A percentile compares a stretch with the other conserved stretches of the same genome.
Conservation (phyloP, 2,113 vertebrate species). For the Turdus rufiventris region DNA sequence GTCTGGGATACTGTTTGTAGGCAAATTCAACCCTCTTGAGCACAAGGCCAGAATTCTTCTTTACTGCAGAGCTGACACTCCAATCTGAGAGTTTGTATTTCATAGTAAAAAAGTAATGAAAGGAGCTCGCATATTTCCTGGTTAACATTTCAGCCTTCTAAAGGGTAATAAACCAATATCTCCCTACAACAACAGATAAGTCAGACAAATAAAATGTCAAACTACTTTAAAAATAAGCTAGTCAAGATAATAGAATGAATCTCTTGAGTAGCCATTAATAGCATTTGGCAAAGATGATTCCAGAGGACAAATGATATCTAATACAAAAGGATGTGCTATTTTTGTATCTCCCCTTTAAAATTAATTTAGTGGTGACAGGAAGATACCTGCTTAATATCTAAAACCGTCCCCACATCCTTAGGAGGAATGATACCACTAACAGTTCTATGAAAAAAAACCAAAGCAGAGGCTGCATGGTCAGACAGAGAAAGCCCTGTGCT, state of each 20-base stretch:
- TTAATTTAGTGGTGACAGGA: not conserved
- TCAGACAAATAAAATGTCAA: conserved; percentile 53
- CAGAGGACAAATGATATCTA: not conserved
- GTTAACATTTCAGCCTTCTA: conserved; percentile 43
- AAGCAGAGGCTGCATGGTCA: not conserved
- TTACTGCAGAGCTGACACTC: not conserved
- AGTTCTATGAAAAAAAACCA: not conserved
- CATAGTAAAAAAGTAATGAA: not conserved
- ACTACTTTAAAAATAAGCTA: conserved; percentile 40
- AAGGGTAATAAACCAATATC: conserved; percentile 47
- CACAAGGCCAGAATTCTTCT: not conserved
- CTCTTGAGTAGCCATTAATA: conserved; percentile 26
- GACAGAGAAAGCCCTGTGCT: not conserved
- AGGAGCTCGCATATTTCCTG: not conserved
- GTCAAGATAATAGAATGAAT: conserved; percentile 40
- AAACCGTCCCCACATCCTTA: not conserved
- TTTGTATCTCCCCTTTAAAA: conserved; percentile 24
- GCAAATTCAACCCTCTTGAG: not conserved
- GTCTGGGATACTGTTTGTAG: not conserved
- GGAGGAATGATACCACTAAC: not conserved
- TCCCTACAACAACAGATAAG: conserved; percentile 38
- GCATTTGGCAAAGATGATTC: conserved; percentile 14
- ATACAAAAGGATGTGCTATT: conserved; percentile 11
- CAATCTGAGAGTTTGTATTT: not conserved
- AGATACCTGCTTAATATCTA: not conserved